These are phyloP conservation scores for Malaclemys terrapin DNA, from an alignment of 2,113 vertebrate genomes.

Conservation along the genomic window DNA sequence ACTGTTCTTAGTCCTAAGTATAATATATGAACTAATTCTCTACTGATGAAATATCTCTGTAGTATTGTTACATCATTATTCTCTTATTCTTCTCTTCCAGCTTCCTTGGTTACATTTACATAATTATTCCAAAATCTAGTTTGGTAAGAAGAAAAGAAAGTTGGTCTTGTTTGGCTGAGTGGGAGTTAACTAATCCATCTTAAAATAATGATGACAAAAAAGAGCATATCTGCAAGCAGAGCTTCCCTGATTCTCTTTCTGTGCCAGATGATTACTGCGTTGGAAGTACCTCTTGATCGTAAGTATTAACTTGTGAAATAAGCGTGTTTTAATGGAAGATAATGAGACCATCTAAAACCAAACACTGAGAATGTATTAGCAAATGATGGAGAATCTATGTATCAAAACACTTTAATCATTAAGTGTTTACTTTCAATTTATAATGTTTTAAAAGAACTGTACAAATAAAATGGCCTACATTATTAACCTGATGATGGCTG, in stretches of 20 bases:
- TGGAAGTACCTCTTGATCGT: constrained; percentile 98
- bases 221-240: constrained; percentile 71
- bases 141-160: constrained; percentile 74
- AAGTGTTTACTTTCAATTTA: neutral
- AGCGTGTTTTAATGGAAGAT: neutral
- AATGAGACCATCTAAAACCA: neutral
- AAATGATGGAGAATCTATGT: neutral
- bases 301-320: constrained; percentile 78
- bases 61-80: constrained; percentile 25
- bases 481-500: neutral
- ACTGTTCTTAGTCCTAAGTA: neutral
- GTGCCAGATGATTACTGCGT: constrained; percentile 84
- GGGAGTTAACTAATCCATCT: constrained; percentile 70
- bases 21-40: neutral
- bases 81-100: constrained; percentile 64
- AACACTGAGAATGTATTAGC: neutral
- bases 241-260: constrained; percentile 84
- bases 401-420: neutral
- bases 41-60: neutral
- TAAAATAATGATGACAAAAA: constrained; percentile 85
- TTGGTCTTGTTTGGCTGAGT: constrained; percentile 67
- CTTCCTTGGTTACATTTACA: constrained; percentile 59
- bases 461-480: neutral
- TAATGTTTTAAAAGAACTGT: neutral
- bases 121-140: constrained; percentile 57